These are phyloP conservation scores for Gnathonemus echidnorhynchus DNA, from an alignment of 2,113 vertebrate genomes.

Conservation along the genomic window DNA sequence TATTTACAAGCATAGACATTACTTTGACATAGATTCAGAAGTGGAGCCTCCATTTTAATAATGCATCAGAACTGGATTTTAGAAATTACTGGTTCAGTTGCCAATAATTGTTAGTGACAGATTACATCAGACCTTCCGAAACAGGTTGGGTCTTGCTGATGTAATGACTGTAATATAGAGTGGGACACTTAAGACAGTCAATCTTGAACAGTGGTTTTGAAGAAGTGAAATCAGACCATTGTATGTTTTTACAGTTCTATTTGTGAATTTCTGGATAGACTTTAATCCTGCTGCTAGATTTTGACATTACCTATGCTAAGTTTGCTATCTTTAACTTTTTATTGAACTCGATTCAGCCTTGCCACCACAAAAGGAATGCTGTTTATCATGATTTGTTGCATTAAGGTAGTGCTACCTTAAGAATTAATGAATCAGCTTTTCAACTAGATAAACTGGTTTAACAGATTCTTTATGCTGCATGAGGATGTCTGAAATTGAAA, in stretches of 20 bases:
- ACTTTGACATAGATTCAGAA: neutral
- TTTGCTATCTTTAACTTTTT: neutral
- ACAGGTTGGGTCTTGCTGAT: neutral
- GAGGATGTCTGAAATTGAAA: neutral
- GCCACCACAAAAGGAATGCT: neutral
- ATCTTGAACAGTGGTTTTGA: neutral
- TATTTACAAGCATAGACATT: neutral
- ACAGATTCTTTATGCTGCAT: neutral
- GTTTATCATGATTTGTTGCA: neutral
- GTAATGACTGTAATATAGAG: neutral
- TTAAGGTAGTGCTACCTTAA: neutral
- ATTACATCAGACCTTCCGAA: neutral
- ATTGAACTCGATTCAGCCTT: neutral
- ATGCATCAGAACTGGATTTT: neutral
- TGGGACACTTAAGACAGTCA: neutral
- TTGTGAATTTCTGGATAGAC: neutral
- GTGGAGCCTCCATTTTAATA: neutral
- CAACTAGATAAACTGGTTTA: neutral
- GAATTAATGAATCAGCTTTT: neutral
- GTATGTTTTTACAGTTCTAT: neutral
- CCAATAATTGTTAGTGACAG: neutral
- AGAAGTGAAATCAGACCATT: neutral
- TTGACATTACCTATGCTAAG: neutral
- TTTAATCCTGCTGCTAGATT: neutral
- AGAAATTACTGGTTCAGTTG: neutral